Base-by-base conservation (phyloP, 2,797 vertebrate genomes). In the Ctenopoma multispine region DNA sequence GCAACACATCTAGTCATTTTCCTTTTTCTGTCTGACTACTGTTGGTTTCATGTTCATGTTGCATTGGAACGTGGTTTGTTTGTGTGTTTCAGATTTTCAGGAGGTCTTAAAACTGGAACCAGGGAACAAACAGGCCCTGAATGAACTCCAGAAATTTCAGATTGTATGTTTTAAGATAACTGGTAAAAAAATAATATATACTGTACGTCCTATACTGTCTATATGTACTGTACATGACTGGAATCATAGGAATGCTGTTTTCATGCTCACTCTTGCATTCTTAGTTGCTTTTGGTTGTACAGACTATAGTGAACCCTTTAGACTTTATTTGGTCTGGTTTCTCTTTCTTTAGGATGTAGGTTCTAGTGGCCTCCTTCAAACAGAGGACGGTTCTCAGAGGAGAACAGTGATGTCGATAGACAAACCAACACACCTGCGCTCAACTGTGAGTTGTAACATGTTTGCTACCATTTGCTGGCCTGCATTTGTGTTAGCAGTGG, bases 81-180 rank as follows among this genome's bases (percentile, higher is more conserved):
- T 74, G 7, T 72, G 2, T 67, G 0, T 79, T 38, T 27, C 85
- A 99, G 98, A 99, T 92, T 99, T 99, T 83, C 94, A 96, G 90
- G 94, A 94, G 79, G 91, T 99, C 73, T 88, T 99, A 88, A 96
- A 95, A 66, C 85, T 99, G 82, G 98, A 99, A 85, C 98, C 98
- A 48, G 98, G 96, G 81, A 99, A 99, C 93, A 99, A 97, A 24
- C 97, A 98, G 88, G 98, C 97, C 38, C 63, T 94, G 64, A 96
- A 92, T 1, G 97, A 99, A 86, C 94, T 99, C 66, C 93, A 93
- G 43, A 99, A 96, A 91, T 95, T 99, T 63, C 94, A 92, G 75
- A 93, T 91, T 61, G 97, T 97, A 93, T 0, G 80, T 90, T 77
- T 89, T 3, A 21, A 7, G 0, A 46, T 46, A 20, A 10, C 9